phyloP scores from a whole-genome alignment of 2,113 vertebrate genomes.

The Carlito syrichta region DNA sequence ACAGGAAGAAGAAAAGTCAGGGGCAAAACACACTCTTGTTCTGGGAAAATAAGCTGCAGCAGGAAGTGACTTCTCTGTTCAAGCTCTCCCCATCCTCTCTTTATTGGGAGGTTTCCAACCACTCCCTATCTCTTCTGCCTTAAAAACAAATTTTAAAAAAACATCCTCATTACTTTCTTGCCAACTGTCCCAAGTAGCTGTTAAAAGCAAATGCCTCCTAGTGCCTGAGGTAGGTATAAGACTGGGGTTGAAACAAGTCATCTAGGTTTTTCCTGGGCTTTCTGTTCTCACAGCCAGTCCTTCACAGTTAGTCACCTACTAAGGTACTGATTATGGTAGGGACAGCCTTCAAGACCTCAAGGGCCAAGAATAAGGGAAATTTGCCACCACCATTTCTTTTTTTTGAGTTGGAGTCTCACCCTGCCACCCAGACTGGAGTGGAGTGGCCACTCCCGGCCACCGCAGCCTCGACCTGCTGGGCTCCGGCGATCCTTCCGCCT shows the following conservation, averaged over 20 bases:
- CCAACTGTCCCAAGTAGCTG: not conserved
- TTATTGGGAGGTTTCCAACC: not conserved
- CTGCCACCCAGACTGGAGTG: too few species aligned
- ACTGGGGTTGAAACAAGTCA: not conserved
- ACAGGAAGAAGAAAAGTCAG: conserved; percentile 64
- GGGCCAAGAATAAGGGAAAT: not conserved
- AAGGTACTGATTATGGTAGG: not conserved
- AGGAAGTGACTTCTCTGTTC: not conserved
- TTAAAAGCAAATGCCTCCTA: not conserved
- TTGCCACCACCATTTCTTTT: too few species aligned
- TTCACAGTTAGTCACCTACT: not conserved
- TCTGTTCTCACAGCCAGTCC: not conserved
- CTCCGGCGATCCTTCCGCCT: too few species aligned
- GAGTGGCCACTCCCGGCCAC: too few species aligned
- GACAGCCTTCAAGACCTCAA: not conserved
- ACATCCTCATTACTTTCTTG: not conserved
- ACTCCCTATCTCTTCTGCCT: not conserved
- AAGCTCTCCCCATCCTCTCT: too few species aligned
- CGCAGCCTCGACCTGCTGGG: too few species aligned
- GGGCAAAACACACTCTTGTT: not conserved
- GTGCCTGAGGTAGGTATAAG: too few species aligned
- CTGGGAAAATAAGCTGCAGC: not conserved
- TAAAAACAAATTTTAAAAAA: too few species aligned
- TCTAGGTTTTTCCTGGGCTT: not conserved
- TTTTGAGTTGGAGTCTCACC: too few species aligned